A percentile compares a stretch with the other conserved stretches of the same genome.
Conservation (phyloP, 2,888 invertebrate species). For the Microdon myrmicae region DNA sequence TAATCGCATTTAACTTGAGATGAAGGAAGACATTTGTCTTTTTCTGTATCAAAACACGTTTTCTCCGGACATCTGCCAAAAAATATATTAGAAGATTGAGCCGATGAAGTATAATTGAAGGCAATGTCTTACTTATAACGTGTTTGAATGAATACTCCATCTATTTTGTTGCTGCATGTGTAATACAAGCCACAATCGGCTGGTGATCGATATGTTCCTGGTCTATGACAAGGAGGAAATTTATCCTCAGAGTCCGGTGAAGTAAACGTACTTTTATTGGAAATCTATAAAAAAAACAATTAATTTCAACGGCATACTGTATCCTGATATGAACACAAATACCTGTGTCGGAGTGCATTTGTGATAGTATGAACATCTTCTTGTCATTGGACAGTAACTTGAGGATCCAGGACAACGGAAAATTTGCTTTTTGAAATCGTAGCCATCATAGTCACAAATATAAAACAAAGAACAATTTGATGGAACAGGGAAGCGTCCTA, state of each 20-base stretch:
- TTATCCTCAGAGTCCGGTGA: slow-evolving; percentile 59
- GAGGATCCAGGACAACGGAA: slow-evolving; percentile 61
- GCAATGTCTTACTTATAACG: slow-evolving; percentile 62
- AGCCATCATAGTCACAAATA: slow-evolving; percentile 60
- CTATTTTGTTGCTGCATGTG: slow-evolving; percentile 61
- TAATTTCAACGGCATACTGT: no score
- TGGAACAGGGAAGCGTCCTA: slow-evolving; percentile 64
- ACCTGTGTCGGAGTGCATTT: slow-evolving; percentile 59
- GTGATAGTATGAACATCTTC: slow-evolving; percentile 59
- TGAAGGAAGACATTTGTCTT: slow-evolving; percentile 56
- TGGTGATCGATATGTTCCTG: slow-evolving; percentile 64
- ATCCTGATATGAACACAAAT: no score
- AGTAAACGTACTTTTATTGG: slow-evolving; percentile 56
- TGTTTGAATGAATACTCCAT: slow-evolving; percentile 62
- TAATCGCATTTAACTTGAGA: slow-evolving; percentile 56
- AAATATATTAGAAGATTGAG: neutral
- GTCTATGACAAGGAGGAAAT: slow-evolving; percentile 63
- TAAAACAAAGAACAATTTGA: slow-evolving; percentile 62
- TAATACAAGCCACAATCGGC: slow-evolving; percentile 66
- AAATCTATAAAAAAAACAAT: slow-evolving; percentile 57
- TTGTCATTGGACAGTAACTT: slow-evolving; percentile 58
- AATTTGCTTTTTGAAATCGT: slow-evolving; percentile 57
- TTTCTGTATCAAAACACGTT: slow-evolving; percentile 55
- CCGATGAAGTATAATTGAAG: no score
- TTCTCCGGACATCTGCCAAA: slow-evolving; percentile 58